Conservation (phyloP, 2,797 vertebrate genomes). For the Halcyon badia region DNA sequence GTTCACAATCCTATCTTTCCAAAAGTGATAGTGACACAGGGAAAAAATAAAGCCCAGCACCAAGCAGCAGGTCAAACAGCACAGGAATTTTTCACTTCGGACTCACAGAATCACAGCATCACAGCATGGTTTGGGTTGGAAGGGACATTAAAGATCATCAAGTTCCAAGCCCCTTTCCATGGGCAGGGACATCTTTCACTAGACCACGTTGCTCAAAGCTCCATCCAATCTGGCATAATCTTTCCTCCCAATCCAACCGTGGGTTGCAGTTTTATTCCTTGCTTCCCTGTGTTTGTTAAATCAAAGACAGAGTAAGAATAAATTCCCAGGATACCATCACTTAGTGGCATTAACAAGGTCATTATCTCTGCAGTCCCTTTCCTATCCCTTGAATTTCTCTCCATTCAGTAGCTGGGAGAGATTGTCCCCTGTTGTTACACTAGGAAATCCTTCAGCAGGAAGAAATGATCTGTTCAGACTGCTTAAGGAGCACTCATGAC, state of each 20-base stretch:
- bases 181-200: not conserved
- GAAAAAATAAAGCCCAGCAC: not conserved
- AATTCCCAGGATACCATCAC: not conserved
- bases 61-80: not conserved
- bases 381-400: not conserved
- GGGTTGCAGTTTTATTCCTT: not conserved
- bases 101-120: not conserved
- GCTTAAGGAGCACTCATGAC: not conserved
- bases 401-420: not conserved
- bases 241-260: not conserved
- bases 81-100: not conserved
- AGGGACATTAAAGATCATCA: not conserved
- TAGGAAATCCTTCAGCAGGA: not conserved
- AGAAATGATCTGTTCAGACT: not conserved
- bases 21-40: not conserved
- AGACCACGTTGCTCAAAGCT: not conserved
- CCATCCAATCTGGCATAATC: not conserved
- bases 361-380: not conserved
- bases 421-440: not conserved
- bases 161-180: not conserved
- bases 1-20: not conserved
- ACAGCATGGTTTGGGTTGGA: not conserved
- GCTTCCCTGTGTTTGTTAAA: not conserved
- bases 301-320: not conserved
- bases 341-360: not conserved